Base-by-base conservation (phyloP, 2,888 invertebrate species). In the Tiphia femorata region DNA sequence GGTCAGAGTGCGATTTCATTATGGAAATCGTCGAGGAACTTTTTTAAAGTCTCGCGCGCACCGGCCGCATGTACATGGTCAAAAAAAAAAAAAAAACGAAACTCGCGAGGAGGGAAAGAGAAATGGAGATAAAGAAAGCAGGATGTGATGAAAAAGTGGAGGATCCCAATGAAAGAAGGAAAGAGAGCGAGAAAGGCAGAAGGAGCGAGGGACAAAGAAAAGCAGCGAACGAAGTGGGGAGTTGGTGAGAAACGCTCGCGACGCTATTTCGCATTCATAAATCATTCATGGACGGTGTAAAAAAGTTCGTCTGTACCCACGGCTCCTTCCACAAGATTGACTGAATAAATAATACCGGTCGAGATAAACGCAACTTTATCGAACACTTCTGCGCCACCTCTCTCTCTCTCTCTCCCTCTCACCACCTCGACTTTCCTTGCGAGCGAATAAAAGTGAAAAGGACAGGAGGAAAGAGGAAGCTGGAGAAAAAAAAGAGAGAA, bases 261-360 rank as follows among this genome's bases (percentile, higher is more conserved):
- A 42, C 49, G 61, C 52, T 44, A 59, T 64, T 59, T 48, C 49
- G 21, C 21, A 25, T 44, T 61, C 49, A 67, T 69, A 54, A 70
- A 69, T 70, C 64, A 69, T 69, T 69, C 70, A 70, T 57, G 49
- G 56, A 23, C 23, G 44, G 37, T 30, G 42, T 33, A 54, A 53
- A 50, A 53, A 33, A 40, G 58, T 50, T 46, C 44, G 30, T 46
- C 46, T 38, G 30, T 35, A n/a, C 46, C 25, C 55, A n/a, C n/a
- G n/a, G 57, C 40, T 60, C 47, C 60, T 62, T 53, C 46, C 53
- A 38, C 53, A 54, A 58, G 64, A 61, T 64, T 64, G 53, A 62
- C 61, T 56, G 66, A 68, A 68, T 68, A 68, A 70, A 70, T 66
- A 70, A 68, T 66, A 55, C 20, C 25, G 5, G 12, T 19, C 30